Percentiles rank a stretch among this genome's conserved stretches.
phyloP scores from a whole-genome alignment of 2,888 invertebrate genomes.

The Fragum whitleyi region DNA sequence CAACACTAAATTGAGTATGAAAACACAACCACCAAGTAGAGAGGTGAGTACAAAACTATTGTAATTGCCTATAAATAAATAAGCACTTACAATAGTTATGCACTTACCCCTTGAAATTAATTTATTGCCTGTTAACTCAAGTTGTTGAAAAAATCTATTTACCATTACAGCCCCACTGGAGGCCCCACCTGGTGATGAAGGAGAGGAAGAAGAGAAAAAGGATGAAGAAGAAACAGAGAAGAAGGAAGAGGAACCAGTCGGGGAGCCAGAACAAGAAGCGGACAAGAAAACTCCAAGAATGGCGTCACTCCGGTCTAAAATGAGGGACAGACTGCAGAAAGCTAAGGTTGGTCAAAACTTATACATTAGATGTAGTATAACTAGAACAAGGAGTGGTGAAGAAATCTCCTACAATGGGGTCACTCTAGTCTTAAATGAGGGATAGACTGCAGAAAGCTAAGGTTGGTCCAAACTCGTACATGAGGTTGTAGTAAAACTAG shows the following conservation, averaged over 20 bases:
- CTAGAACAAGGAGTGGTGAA: conserved; percentile 49
- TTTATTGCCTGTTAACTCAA: too few relatives aligned
- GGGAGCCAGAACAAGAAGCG: conserved; percentile 43
- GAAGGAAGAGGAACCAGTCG: conserved; percentile 47
- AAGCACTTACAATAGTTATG: too few relatives aligned
- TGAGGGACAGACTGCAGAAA: conserved; percentile 74
- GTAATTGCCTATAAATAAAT: too few relatives aligned
- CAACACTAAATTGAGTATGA: too few relatives aligned
- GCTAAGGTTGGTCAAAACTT: conserved; percentile 70
- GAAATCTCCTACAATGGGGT: conserved; percentile 65
- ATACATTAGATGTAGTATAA: too few relatives aligned
- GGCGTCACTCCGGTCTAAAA: conserved; percentile 71
- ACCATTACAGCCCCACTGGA: conserved; percentile 11
- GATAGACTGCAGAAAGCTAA: conserved; percentile 76
- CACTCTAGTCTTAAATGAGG: conserved; percentile 73
- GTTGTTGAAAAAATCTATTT: too few relatives aligned
- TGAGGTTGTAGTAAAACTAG: too few relatives aligned
- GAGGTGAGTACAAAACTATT: too few relatives aligned
- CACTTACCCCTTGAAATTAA: too few relatives aligned
- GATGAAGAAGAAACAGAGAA: conserved; percentile 55
- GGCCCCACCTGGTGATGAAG: conserved; percentile 35
- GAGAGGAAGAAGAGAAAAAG: conserved; percentile 34
- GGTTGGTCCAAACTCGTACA: conserved; percentile 59
- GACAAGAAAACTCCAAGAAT: conserved; percentile 64
- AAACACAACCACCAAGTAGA: too few relatives aligned